Conservation (phyloP, 2,113 vertebrate species). For the Terrapene triunguis region DNA sequence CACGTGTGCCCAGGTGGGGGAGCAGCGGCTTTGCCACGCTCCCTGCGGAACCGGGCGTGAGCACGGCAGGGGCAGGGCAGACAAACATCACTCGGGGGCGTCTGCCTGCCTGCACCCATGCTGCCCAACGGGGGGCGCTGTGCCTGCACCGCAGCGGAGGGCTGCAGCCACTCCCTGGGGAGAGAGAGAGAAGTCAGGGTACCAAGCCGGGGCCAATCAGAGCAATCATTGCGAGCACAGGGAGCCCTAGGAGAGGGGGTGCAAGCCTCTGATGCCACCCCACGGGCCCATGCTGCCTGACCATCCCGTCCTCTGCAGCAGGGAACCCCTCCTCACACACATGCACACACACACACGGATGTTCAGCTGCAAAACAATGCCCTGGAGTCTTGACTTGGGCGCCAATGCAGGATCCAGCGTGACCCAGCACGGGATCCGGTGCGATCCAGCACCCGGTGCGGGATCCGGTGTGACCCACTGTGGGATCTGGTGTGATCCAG, state of each 20-base stretch:
- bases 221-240: not conserved
- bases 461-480: not conserved
- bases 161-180: not conserved
- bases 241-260: not conserved
- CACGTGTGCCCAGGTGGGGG: too few relatives aligned
- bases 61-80: not conserved
- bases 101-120: not conserved
- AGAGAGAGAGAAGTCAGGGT: not conserved
- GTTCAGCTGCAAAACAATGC: not conserved
- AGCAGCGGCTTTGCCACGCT: not conserved
- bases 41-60: not conserved
- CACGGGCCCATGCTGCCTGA: not conserved
- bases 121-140: not conserved
- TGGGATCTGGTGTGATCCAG: not conserved
- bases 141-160: not conserved
- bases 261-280: not conserved
- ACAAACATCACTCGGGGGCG: not conserved
- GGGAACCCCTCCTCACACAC: not conserved
- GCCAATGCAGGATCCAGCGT: conserved; percentile 14
- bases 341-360: not conserved
- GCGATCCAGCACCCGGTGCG: not conserved
- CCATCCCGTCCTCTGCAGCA: not conserved
- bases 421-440: conserved; percentile 58
- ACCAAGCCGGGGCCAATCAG: too few relatives aligned
- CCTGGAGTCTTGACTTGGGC: not conserved